phyloP scores from a whole-genome alignment of 2,113 vertebrate species.

The Hippolais icterina region DNA sequence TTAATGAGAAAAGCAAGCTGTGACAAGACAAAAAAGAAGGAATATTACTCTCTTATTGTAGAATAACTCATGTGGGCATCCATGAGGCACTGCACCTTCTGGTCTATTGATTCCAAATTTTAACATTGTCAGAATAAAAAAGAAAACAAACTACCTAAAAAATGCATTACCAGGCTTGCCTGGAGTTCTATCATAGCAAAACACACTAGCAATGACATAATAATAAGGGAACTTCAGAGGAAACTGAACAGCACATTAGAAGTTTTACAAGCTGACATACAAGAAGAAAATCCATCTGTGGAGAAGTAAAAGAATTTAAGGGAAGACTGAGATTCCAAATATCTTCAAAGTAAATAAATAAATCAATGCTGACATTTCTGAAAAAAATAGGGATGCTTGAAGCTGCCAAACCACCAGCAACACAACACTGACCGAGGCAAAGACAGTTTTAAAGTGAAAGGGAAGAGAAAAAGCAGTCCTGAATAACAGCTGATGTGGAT shows the following conservation, averaged over 20 bases:
- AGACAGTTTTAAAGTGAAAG: background rate
- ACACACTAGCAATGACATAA: background rate
- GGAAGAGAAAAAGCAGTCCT: background rate
- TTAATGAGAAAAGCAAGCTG: slow-evolving; percentile 16
- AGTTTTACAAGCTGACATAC: background rate
- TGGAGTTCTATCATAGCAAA: background rate
- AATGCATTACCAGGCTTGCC: background rate
- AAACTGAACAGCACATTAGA: background rate
- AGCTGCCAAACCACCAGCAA: background rate
- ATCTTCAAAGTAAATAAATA: background rate
- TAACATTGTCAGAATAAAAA: background rate
- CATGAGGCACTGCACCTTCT: background rate
- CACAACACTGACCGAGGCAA: background rate
- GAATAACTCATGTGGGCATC: background rate
- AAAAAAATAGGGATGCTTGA: background rate
- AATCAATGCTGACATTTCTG: background rate
- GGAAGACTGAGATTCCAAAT: background rate
- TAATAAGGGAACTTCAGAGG: background rate
- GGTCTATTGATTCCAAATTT: background rate
- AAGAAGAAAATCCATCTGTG: background rate
- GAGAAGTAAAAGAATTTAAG: background rate
- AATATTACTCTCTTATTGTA: background rate
- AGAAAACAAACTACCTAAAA: background rate
- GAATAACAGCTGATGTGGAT: background rate
- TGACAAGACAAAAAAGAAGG: background rate